Evolutionary conservation across 2,888 invertebrate species (phyloP).

Genomic region (Fragum whitleyi): DNA sequence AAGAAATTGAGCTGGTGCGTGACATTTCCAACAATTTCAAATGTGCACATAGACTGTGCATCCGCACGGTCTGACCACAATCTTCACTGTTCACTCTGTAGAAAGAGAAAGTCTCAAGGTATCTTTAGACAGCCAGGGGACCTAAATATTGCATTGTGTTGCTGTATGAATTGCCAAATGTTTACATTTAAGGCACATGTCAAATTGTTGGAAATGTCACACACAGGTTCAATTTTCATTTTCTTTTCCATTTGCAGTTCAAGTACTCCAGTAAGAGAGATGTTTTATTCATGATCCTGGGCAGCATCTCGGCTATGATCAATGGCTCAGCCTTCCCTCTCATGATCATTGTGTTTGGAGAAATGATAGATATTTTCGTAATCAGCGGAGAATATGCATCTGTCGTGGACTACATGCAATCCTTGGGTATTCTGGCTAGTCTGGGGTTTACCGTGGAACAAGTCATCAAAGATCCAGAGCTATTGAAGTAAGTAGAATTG

Average conservation of each 20-base stretch:
- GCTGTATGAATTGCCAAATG: too few species aligned
- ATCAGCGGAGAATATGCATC: conserved; percentile 56
- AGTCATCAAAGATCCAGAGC: conserved; percentile 24
- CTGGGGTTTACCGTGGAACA: conserved; percentile 6
- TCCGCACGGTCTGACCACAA: too few species aligned
- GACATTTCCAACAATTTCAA: too few species aligned
- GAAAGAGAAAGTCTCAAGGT: too few species aligned
- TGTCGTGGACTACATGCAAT: conserved; percentile 23
- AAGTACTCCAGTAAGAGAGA: conserved; percentile 80
- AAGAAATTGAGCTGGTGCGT: too few species aligned
- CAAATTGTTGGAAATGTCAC: too few species aligned
- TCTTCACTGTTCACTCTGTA: too few species aligned
- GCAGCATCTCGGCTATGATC: conserved; percentile 73
- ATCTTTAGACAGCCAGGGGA: too few species aligned
- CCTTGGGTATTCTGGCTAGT: conserved; percentile 22
- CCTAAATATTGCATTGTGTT: too few species aligned
- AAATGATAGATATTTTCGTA: conserved; percentile 83
- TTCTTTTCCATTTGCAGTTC: conserved; percentile 77
- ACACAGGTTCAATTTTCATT: too few species aligned
- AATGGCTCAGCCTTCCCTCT: conserved; percentile 82
- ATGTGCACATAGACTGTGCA: too few species aligned
- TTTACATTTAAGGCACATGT: too few species aligned
- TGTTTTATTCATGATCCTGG: conserved; percentile 80
- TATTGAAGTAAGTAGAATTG: conserved; percentile 25
- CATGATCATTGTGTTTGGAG: conserved; percentile 84